Base-by-base conservation (phyloP, 2,888 invertebrate species). In the Tenthredo distinguenda region DNA sequence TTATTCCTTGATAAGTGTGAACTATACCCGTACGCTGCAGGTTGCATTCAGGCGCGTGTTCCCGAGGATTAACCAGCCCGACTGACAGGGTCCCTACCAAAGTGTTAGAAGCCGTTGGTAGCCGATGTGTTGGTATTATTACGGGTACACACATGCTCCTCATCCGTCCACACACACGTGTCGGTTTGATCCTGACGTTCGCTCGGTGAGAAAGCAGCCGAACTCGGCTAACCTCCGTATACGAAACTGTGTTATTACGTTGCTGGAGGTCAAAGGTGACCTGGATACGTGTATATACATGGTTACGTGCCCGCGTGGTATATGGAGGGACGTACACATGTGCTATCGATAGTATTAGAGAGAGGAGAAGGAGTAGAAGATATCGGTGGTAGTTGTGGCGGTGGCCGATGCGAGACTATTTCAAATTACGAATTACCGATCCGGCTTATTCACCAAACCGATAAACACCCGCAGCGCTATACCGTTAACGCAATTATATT, bases 401-500 rank as follows among this genome's bases (percentile, higher is more conserved):
- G 68, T 34, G 71, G 37, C 37, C 18, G 34, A 31, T 18, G 21
- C 26, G 62, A 55, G 18, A 55, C 47, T 55, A 58, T 58, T 58
- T 58, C n/a, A 47, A 58, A 79, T 58, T 37, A 79, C 79, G 79
- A 79, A 79, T 79, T 79, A 58, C 34, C 58, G 55, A 79, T 79
- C 79, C 10, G 37, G 26, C 65, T 47, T 31, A 68, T 83, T 83
- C 12, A 83, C 40, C 43, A 26, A 47, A 83, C 26, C 15, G 21
- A 83, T 43, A 83, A 71, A 83, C 83, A 68, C 83, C 71, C 68
- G 81, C 81, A 47, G 83, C 65, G 83, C 37, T 83, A 31, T 71
- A 83, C 83, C 83, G 83, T 83, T 83, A 83, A 65, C 68, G 83
- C 83, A 83, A 83, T 83, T 83, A 83, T 83, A 83, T 83, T 83